Base-by-base conservation (phyloP, 2,113 vertebrate species). In the Ancistrus triradiatus region DNA sequence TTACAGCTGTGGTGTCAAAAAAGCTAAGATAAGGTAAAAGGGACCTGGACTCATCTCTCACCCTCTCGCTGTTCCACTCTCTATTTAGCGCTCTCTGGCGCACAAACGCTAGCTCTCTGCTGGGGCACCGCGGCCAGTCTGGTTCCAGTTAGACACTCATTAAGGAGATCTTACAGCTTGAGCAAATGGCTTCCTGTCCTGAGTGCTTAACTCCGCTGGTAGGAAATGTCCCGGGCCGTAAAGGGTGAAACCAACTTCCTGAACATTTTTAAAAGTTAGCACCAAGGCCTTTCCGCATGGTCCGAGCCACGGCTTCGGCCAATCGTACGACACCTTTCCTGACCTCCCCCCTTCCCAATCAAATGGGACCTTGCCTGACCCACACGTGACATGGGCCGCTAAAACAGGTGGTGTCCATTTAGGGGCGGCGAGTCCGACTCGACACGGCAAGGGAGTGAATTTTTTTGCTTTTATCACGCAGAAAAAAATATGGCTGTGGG, bases 61-160 rank as follows among this genome's bases (percentile, higher is more conserved):
- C 21, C 17, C 3, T 18, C 2, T 38, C 40, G 15, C 50, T 46
- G 6, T 37, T 17, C 15, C 17, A 51, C 5, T 62, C 25, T 59
- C 37, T 22, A 91, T 90, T 11, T n/a, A 33, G 7, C 44, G 9
- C 50, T 27, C 91, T 89, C 85, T 24, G n/a, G 14, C 38, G 19
- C 40, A 46, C 21, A 9, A 38, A 37, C 40, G 24, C 31, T 18
- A 28, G 48, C 43, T 31, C 11, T 15, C 17, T 59, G 17, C 63
- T 53, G 88, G 89, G 83, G 91, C 89, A 91, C 91, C 93, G 4
- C 82, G 82, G 91, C 91, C 94, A 89, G 86, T 86, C 93, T 97
- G 95, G 92, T 97, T 95, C 93, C 90, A 90, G 92, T 98, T 98
- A 95, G 91, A 85, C 90, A 89, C 91, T 93, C 92, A 95, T 98